These are phyloP conservation scores for Cephalopachus bancanus DNA, from an alignment of 2,797 vertebrate species.

Conservation along the genomic window DNA sequence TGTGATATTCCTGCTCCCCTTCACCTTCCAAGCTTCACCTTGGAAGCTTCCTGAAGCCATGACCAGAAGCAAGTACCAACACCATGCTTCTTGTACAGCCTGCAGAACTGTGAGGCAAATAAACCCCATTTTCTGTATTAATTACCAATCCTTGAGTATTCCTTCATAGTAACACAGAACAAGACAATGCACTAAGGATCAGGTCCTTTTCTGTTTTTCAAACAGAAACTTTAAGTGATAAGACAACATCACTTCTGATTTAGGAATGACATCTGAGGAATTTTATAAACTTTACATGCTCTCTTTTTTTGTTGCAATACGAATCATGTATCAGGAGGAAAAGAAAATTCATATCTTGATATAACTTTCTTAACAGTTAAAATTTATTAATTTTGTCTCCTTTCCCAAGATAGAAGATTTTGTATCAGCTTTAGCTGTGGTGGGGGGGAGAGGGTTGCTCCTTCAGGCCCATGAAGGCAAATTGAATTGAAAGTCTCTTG, in stretches of 20 bases:
- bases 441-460: too few relatives aligned
- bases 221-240: neutral
- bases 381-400: constrained; percentile 41
- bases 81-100: too few relatives aligned
- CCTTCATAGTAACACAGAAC: too few relatives aligned
- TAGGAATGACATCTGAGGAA: neutral
- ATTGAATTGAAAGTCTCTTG: neutral
- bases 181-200: too few relatives aligned
- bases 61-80: too few relatives aligned
- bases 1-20: too few relatives aligned
- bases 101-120: too few relatives aligned
- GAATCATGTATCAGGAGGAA: constrained; percentile 43
- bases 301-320: constrained; percentile 13
- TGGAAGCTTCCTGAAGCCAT: too few relatives aligned
- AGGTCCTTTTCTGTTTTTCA: neutral
- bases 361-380: neutral
- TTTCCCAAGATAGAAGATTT: constrained; percentile 19
- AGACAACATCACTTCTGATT: neutral
- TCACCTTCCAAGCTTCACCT: too few relatives aligned
- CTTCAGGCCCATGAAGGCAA: neutral
- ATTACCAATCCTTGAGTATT: too few relatives aligned
- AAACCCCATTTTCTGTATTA: too few relatives aligned
- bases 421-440: neutral
- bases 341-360: constrained; percentile 48
- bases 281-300: constrained; percentile 6